Evolutionary conservation across 2,113 vertebrate species (phyloP).

Genomic region (Camarhynchus parvulus): DNA sequence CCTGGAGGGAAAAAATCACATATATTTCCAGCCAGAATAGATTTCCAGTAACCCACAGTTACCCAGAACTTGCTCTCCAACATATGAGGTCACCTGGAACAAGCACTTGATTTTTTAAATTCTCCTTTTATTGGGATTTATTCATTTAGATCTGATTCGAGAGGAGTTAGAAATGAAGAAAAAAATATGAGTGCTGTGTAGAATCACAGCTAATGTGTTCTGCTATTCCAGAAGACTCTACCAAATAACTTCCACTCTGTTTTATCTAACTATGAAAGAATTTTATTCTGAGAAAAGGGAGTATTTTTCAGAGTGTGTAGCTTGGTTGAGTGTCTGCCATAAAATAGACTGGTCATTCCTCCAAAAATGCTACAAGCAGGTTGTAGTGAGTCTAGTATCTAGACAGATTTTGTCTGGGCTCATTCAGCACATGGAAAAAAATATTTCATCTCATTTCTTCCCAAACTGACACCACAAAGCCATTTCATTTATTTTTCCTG

Average conservation of each 20-base stretch:
- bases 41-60: constrained; percentile 42
- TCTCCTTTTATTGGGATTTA: constrained; percentile 44
- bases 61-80: constrained; percentile 47
- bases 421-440: constrained; percentile 37
- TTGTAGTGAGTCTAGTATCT: constrained; percentile 4
- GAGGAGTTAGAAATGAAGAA: not conserved
- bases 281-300: constrained; percentile 38
- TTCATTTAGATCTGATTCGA: constrained; percentile 36
- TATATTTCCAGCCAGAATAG: not conserved
- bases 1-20: not conserved
- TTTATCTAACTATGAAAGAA: constrained; percentile 21
- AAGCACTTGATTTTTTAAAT: not conserved
- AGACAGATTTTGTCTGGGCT: constrained; percentile 37
- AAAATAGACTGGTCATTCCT: not conserved
- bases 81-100: constrained; percentile 55
- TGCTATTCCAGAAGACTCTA: not conserved
- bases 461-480: not conserved
- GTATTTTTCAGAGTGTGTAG: constrained; percentile 14
- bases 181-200: not conserved
- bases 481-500: constrained; percentile 39
- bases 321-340: constrained; percentile 32
- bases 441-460: constrained; percentile 29
- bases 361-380: constrained; percentile 13
- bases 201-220: not conserved
- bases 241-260: not conserved